Evolutionary conservation across 53 echinoderm and acorn worm genomes (phyloP), one percentile per base, ranked within the genome.

Genomic region (Holothuria leucospilota): DNA sequence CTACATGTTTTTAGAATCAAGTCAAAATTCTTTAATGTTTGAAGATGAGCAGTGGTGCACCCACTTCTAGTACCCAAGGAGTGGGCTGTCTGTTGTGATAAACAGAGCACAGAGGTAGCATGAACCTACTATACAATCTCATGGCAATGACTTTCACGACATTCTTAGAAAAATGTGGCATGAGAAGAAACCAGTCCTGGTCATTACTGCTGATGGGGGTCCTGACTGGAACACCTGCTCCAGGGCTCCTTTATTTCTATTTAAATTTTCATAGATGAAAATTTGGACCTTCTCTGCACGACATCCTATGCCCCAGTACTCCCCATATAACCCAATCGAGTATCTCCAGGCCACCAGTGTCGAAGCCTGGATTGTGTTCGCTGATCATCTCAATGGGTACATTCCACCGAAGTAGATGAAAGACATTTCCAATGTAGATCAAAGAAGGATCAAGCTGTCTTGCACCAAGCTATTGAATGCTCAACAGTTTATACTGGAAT

Each of bases 231-330:
- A 29, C 11, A 60, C 56, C 4, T 27, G 51, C 26, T 73, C 87
- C 13, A 87, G 87, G 84, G n/a, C n/a, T n/a, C n/a, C 87, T 16
- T 4, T 74, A 20, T 20, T 74, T 11, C 74, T 51, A 26, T 28
- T 12, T 29, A 80, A 20, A 20, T 78, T 13, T 72, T 83, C 40
- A 72, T 66, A 20, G 46, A 75, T 2, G 26, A 77, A 12, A 41
- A 87, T 63, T 34, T 91, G 52, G 91, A 91, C 61, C 69, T 87
- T 0, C 51, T 91, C 29, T 64, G 84, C 28, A 52, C 82, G 53
- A 82, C 87, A 0, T 86, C 65, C 13, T 62, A 71, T 27, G 86
- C 90, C 53, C 85, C 90, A 41, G 67, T 18, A 85, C 56, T 85
- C 85, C 20, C 85, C 87, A 30, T 58, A 66, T 26, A 90, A 86